Evolutionary conservation across 1,140 invertebrate genomes (phyloP).

Genomic region (Aphelenchoides avenae): DNA sequence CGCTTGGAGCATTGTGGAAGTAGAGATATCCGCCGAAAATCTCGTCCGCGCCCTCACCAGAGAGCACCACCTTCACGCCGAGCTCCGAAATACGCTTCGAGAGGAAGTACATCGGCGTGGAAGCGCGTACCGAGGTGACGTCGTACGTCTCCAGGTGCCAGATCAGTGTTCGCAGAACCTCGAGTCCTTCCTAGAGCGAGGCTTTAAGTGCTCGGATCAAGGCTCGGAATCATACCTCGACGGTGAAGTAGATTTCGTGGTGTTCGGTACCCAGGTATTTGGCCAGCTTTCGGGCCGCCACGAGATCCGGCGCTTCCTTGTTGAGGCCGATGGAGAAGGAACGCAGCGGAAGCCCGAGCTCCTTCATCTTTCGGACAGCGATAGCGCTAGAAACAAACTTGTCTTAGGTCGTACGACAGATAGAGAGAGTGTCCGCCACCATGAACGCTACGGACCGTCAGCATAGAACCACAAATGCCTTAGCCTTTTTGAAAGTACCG

Average conservation of each 20-base stretch:
- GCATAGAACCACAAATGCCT: too few species aligned
- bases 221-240: constrained; percentile 28
- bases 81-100: constrained; percentile 49
- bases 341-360: constrained; percentile 34
- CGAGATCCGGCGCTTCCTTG: constrained; percentile 49
- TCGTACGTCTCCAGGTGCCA: constrained; percentile 59
- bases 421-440: too few species aligned
- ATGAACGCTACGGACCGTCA: too few species aligned
- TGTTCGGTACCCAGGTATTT: constrained; percentile 53
- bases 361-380: constrained; percentile 47
- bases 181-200: constrained; percentile 48
- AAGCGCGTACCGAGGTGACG: constrained; percentile 54
- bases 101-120: constrained; percentile 58
- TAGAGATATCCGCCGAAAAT: constrained; percentile 59
- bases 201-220: background rate
- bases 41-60: constrained; percentile 58
- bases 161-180: constrained; percentile 45
- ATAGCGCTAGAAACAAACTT: constrained; percentile 46
- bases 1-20: constrained; percentile 57
- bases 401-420: too few species aligned
- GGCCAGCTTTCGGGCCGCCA: constrained; percentile 54
- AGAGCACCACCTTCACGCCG: constrained; percentile 57
- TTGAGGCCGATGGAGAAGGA: constrained; percentile 57
- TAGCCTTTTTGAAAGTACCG: too few species aligned
- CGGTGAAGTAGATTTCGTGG: constrained; percentile 53